Percentiles rank a stretch among this genome's conserved stretches.
These are phyloP conservation scores for Sarcophaga caerulescens DNA, from an alignment of 2,888 invertebrate genomes.

Conservation along the genomic window DNA sequence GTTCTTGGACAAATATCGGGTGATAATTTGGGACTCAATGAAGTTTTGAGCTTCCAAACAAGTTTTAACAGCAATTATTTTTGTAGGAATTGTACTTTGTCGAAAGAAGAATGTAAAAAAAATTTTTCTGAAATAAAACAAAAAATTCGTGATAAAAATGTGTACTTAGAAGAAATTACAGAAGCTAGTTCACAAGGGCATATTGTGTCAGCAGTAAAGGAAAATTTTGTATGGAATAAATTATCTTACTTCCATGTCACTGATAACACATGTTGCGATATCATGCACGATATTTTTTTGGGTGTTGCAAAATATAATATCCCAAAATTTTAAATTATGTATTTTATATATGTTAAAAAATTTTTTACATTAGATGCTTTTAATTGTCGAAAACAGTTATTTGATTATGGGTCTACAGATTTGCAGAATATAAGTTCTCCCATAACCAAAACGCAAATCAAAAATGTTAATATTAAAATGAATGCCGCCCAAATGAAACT, in stretches of 20 bases:
- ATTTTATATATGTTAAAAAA: constrained; percentile 65
- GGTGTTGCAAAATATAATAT: constrained; percentile 65
- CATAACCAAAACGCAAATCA: constrained; percentile 30
- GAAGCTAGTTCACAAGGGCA: constrained; percentile 39
- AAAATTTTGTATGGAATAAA: constrained; percentile 58
- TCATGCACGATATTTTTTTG: constrained; percentile 65
- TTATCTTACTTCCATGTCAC: constrained; percentile 61
- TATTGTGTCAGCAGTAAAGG: constrained; percentile 50
- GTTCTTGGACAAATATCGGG: constrained; percentile 65
- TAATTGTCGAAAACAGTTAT: constrained; percentile 62
- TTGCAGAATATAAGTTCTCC: constrained; percentile 59
- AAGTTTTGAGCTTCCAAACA: constrained; percentile 61
- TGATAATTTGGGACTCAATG: constrained; percentile 66
- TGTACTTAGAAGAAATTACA: constrained; percentile 42
- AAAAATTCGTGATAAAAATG: constrained; percentile 40
- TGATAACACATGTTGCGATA: constrained; percentile 61
- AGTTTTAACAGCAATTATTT: constrained; percentile 59
- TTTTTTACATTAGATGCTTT: constrained; percentile 50
- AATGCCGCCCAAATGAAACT: constrained; percentile 40
- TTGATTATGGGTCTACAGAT: constrained; percentile 31
- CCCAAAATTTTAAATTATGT: constrained; percentile 61
- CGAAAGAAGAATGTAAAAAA: constrained; percentile 63
- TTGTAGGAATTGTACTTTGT: constrained; percentile 60
- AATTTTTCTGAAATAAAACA: constrained; percentile 36
- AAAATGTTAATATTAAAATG: constrained; percentile 29